Evolutionary conservation across 92 coral and sea anemone species (phyloP).

Genomic region (Zoanthus solanderi): DNA sequence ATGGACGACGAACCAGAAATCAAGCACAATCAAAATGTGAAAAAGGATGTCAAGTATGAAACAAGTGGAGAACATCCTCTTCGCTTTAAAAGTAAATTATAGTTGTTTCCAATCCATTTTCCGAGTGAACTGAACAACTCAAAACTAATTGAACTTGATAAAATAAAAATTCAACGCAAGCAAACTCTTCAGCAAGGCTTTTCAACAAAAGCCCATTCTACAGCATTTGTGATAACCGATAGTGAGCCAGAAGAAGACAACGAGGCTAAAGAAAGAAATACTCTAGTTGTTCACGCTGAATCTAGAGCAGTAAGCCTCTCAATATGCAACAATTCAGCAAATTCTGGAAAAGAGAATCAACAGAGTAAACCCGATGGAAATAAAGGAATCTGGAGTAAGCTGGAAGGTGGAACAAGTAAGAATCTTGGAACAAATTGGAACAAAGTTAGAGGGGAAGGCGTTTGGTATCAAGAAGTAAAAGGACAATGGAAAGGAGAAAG

Average conservation of each 20-base stretch:
- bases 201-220: neutral
- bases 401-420: neutral
- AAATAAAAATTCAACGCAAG: neutral
- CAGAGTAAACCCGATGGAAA: neutral
- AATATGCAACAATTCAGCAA: neutral
- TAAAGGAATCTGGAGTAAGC: neutral
- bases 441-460: constrained; percentile 17
- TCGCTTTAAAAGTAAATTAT: neutral
- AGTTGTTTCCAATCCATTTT: neutral
- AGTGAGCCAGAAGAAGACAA: constrained; percentile 7
- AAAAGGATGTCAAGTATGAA: neutral
- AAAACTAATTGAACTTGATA: no score
- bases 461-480: neutral
- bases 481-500: neutral
- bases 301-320: neutral
- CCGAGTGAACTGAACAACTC: neutral
- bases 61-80: neutral
- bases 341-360: neutral
- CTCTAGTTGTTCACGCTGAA: neutral
- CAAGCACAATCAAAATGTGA: neutral
- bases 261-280: neutral
- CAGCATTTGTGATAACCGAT: neutral
- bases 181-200: neutral
- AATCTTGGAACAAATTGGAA: neutral
- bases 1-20: constrained; percentile 20